Conservation (phyloP, 2,888 invertebrate genomes). For the Scaptomyza cyrtandrae region DNA sequence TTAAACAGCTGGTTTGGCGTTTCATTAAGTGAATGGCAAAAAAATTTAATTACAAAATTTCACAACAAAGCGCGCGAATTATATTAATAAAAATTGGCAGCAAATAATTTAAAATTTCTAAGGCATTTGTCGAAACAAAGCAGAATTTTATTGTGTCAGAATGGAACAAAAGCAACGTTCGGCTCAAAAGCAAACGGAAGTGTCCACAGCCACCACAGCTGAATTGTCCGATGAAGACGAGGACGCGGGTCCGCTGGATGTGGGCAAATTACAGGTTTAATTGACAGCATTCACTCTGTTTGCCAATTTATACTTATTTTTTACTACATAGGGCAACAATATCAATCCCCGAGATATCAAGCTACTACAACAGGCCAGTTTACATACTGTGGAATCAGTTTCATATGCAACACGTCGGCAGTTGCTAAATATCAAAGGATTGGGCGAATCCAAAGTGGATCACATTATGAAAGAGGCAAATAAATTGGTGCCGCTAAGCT, state of each 20-base stretch:
- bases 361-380: conserved; percentile 96
- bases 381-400: conserved; percentile 96
- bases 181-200: conserved; percentile 43
- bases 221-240: conserved; percentile 86
- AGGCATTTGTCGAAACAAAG: conserved; percentile 1
- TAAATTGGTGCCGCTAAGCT: conserved; percentile 98
- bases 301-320: not conserved
- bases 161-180: conserved; percentile 57
- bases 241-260: conserved; percentile 89
- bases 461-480: conserved; percentile 95
- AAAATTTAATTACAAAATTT: conserved; percentile 33
- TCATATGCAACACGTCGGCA: conserved; percentile 97
- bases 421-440: conserved; percentile 94
- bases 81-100: conserved; percentile 31
- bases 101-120: conserved; percentile 19
- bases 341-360: conserved; percentile 96
- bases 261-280: conserved; percentile 89
- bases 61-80: conserved; percentile 55
- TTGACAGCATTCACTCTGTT: conserved; percentile 24
- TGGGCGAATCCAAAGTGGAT: conserved; percentile 98
- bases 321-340: conserved; percentile 90
- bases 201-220: conserved; percentile 85
- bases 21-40: conserved; percentile 32
- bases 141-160: conserved; percentile 7
- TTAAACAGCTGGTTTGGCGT: conserved; percentile 1